These are phyloP conservation scores for Labeo calbasu DNA, from an alignment of 2,797 vertebrate genomes.

Conservation along the genomic window DNA sequence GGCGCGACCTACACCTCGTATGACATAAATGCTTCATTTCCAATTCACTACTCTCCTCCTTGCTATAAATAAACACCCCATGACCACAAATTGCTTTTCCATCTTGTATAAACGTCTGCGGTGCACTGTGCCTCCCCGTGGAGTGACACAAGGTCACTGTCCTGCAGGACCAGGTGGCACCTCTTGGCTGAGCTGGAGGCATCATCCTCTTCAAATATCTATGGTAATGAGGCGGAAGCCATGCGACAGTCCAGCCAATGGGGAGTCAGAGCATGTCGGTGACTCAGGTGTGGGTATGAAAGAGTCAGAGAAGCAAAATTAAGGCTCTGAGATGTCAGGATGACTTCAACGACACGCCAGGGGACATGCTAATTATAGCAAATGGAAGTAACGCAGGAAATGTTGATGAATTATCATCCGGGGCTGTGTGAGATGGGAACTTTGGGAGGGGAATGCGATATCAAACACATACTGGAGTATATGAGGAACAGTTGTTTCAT, in stretches of 20 bases:
- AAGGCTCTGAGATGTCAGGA: slow-evolving; percentile 55
- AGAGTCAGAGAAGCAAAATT: slow-evolving; percentile 55
- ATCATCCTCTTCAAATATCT: slow-evolving; percentile 58
- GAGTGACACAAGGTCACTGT: slow-evolving; percentile 47
- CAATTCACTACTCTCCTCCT: slow-evolving; percentile 22
- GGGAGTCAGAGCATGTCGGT: slow-evolving; percentile 70
- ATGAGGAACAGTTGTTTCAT: not conserved
- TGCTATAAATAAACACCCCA: slow-evolving; percentile 37
- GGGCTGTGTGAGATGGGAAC: slow-evolving; percentile 20
- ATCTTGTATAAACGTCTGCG: slow-evolving; percentile 35
- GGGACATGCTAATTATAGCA: slow-evolving; percentile 78
- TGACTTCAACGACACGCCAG: slow-evolving; percentile 61
- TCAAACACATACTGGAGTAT: slow-evolving; percentile 5
- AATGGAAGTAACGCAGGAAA: slow-evolving; percentile 66
- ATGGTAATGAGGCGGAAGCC: slow-evolving; percentile 75
- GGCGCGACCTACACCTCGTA: not conserved
- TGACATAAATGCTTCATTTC: slow-evolving; percentile 44
- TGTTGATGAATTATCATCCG: slow-evolving; percentile 45
- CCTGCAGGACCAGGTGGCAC: slow-evolving; percentile 53
- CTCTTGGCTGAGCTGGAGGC: slow-evolving; percentile 52
- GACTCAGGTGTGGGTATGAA: slow-evolving; percentile 74
- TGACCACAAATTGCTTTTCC: slow-evolving; percentile 35
- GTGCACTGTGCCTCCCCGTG: slow-evolving; percentile 14
- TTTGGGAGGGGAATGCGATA: not conserved
- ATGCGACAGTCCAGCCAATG: slow-evolving; percentile 70